Evolutionary conservation across 1,140 invertebrate species (phyloP).

Genomic region (Lepidurus couesii): DNA sequence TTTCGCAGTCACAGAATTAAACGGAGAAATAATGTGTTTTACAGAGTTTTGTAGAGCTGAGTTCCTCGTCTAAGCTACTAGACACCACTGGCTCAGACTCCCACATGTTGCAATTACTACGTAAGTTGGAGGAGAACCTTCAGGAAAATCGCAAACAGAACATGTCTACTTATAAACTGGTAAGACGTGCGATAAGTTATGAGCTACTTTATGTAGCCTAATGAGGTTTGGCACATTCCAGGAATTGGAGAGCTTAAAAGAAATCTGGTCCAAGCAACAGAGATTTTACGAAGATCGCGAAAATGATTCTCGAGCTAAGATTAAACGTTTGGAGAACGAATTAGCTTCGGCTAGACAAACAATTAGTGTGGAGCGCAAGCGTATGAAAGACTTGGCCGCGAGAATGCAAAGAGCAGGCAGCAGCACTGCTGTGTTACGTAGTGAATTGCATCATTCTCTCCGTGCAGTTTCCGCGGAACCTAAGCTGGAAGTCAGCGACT

Average conservation of each 20-base stretch:
- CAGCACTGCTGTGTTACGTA: not conserved
- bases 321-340: not conserved
- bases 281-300: not conserved
- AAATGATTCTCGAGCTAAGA: not conserved
- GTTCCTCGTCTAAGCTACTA: not conserved
- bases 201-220: no score
- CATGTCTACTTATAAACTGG: not conserved
- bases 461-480: not conserved
- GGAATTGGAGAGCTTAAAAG: not conserved
- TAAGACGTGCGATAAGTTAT: not conserved
- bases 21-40: not conserved
- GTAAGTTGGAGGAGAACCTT: not conserved
- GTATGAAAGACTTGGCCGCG: not conserved
- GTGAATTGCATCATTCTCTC: not conserved
- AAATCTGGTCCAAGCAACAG: not conserved
- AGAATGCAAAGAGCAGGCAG: not conserved
- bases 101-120: not conserved
- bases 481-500: not conserved
- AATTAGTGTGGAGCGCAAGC: not conserved
- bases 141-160: not conserved
- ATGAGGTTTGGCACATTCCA: not conserved
- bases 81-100: not conserved
- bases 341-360: not conserved
- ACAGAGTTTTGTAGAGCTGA: not conserved
- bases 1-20: not conserved